Percentiles rank a stretch among this genome's conserved stretches.
Evolutionary conservation across 1,140 invertebrate genomes (phyloP).

Genomic region (Drosophila varians): DNA sequence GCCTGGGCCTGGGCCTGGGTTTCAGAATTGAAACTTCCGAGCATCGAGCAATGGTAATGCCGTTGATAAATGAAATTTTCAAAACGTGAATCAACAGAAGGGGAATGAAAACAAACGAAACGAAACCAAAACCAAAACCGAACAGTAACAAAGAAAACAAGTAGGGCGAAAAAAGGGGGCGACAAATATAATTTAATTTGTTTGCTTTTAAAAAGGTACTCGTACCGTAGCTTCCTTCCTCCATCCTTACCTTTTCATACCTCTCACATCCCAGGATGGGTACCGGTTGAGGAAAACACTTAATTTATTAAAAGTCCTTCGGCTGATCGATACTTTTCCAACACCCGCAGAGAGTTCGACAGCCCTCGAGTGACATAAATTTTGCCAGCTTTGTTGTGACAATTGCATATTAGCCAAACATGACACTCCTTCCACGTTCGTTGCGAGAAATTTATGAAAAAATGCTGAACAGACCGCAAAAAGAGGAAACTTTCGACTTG

Average conservation of each 20-base stretch:
- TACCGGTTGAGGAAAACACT: slow-evolving; percentile 19
- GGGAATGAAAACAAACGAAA: slow-evolving; percentile 47
- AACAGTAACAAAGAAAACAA: slow-evolving; percentile 54
- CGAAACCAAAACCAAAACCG: slow-evolving; percentile 28
- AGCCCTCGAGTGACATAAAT: slow-evolving; percentile 16
- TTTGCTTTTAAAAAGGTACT: slow-evolving; percentile 31
- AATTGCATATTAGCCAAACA: slow-evolving; percentile 47
- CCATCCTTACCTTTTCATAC: neutral
- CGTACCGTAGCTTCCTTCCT: neutral
- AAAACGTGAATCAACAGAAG: slow-evolving; percentile 44
- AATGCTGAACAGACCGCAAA: slow-evolving; percentile 14
- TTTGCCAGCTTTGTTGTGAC: slow-evolving; percentile 34
- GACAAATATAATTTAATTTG: slow-evolving; percentile 49
- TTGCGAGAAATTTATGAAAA: slow-evolving; percentile 28
- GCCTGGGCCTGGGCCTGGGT: neutral
- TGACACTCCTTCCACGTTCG: slow-evolving; percentile 14
- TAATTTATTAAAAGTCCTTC: slow-evolving; percentile 27
- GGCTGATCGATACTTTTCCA: slow-evolving; percentile 15
- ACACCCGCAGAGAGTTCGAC: neutral
- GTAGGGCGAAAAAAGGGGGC: slow-evolving; percentile 29
- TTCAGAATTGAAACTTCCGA: slow-evolving; percentile 4
- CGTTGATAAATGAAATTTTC: slow-evolving; percentile 77
- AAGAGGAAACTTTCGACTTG: slow-evolving; percentile 31
- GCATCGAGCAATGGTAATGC: slow-evolving; percentile 60
- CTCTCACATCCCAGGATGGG: neutral